phyloP scores from a whole-genome alignment of 2,888 invertebrate species.

The Lasiommata megera region DNA sequence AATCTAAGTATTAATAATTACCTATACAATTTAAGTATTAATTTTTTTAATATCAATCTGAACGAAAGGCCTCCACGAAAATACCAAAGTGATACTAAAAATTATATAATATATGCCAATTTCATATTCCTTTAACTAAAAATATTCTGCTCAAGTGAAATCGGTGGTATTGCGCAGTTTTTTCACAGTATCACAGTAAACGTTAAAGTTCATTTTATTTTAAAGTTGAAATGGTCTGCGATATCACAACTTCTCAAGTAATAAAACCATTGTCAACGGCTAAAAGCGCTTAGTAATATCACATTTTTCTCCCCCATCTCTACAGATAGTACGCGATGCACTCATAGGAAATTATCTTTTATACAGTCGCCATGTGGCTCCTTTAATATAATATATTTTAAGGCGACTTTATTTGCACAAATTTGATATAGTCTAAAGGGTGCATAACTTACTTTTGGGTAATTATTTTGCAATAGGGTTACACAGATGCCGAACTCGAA shows the following conservation, averaged over 20 bases:
- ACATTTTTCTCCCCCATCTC: constrained; percentile 48
- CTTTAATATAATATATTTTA: constrained; percentile 57
- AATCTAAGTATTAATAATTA: no score
- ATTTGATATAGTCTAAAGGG: constrained; percentile 76
- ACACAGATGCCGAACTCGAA: constrained; percentile 70
- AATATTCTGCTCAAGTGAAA: not conserved
- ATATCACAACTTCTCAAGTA: constrained; percentile 26
- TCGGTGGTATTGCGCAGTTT: not conserved
- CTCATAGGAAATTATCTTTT: constrained; percentile 64
- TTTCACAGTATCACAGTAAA: not conserved
- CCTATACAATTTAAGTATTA: no score
- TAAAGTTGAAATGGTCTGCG: constrained; percentile 6
- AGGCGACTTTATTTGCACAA: constrained; percentile 67
- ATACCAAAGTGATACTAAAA: no score
- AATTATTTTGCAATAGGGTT: constrained; percentile 77
- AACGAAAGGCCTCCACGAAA: no score
- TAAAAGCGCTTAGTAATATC: constrained; percentile 50
- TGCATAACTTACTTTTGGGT: constrained; percentile 76
- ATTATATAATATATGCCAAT: no score
- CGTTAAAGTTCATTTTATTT: constrained; percentile 10
- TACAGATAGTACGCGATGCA: constrained; percentile 46
- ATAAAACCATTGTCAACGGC: constrained; percentile 38
- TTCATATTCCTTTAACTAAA: no score
- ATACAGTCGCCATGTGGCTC: constrained; percentile 68
- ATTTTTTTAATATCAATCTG: no score